A percentile compares a stretch with the other conserved stretches of the same genome.
Conservation (phyloP, 2,113 vertebrate species). For the Bubo scandiacus region DNA sequence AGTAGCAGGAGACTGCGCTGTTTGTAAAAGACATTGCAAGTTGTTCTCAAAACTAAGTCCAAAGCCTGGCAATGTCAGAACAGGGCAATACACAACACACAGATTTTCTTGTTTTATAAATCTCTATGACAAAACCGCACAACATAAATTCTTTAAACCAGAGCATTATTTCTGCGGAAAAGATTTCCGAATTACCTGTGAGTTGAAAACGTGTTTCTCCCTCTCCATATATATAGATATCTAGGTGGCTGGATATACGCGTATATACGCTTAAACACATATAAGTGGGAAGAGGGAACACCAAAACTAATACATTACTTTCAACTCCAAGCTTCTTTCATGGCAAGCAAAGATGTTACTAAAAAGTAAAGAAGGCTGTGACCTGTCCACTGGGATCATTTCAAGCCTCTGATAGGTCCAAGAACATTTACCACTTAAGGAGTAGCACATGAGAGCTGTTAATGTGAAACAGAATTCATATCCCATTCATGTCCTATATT, state of each 20-base stretch:
- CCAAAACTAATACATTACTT: background rate
- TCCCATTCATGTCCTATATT: background rate
- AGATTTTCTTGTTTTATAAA: background rate
- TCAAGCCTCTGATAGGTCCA: background rate
- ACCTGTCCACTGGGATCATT: background rate
- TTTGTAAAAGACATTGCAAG: background rate
- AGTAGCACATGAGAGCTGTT: background rate
- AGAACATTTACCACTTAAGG: background rate
- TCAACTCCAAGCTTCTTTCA: background rate
- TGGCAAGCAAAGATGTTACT: background rate
- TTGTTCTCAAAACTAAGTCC: background rate
- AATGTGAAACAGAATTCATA: background rate
- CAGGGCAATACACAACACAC: background rate
- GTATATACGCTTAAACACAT: background rate
- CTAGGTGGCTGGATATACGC: background rate
- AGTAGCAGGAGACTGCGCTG: background rate
- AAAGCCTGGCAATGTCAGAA: background rate
- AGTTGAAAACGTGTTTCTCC: fast-evolving
- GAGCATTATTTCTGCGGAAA: background rate
- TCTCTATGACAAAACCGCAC: background rate
- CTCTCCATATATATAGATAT: fast-evolving
- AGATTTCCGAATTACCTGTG: background rate
- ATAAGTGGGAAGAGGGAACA: background rate
- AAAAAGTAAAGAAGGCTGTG: background rate
- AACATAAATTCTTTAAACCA: background rate